Conservation (phyloP, 2,888 invertebrate genomes). For the Esperia sulphurella region DNA sequence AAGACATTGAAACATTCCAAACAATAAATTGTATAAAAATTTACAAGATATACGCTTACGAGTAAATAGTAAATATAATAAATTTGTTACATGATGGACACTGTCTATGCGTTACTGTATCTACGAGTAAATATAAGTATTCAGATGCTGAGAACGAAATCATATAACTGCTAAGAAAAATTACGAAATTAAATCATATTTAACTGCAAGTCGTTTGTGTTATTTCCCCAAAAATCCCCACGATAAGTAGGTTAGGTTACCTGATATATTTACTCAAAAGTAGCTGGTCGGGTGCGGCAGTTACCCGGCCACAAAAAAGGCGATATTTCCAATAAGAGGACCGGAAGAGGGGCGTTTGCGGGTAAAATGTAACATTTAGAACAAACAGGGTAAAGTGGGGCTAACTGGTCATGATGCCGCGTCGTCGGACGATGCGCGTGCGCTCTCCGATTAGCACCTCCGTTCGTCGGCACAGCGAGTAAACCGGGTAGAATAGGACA, state of each 20-base stretch:
- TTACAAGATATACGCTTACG: constrained; percentile 66
- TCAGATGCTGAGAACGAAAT: constrained; percentile 75
- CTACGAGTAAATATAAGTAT: constrained; percentile 60
- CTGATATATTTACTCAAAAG: constrained; percentile 35
- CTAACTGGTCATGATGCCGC: constrained; percentile 54
- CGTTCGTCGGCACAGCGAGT: constrained; percentile 14
- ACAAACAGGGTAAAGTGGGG: constrained; percentile 67
- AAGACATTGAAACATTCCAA: constrained; percentile 66
- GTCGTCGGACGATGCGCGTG: constrained; percentile 32
- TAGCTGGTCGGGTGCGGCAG: constrained; percentile 41
- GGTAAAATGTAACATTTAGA: constrained; percentile 63
- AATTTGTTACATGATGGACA: constrained; percentile 56
- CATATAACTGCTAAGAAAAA: constrained; percentile 77
- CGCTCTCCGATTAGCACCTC: constrained; percentile 66
- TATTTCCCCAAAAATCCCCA: constrained; percentile 1
- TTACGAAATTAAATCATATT: constrained; percentile 79
- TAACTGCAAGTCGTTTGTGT: constrained; percentile 50
- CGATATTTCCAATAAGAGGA: constrained; percentile 63
- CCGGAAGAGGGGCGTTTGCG: constrained; percentile 68
- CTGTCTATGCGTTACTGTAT: constrained; percentile 62
- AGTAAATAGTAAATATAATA: constrained; percentile 48
- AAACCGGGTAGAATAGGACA: constrained; percentile 33
- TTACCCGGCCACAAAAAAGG: constrained; percentile 43
- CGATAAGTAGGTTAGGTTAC: neutral
- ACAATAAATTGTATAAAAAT: constrained; percentile 47